Conservation (phyloP, 1,140 invertebrate species). For the Achatina immaculata region DNA sequence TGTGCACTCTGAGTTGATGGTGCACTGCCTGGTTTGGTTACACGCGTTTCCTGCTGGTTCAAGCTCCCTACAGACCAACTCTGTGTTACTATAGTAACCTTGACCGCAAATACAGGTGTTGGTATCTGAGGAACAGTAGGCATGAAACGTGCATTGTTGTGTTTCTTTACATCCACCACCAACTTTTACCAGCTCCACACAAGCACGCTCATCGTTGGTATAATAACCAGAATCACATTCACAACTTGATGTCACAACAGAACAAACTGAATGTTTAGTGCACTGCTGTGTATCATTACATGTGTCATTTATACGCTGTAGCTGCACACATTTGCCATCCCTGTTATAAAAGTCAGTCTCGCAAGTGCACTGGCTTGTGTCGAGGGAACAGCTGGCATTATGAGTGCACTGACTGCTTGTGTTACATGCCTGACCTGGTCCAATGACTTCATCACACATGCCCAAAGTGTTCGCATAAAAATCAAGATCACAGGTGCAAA, state of each 20-base stretch:
- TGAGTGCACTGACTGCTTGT: slow-evolving; percentile 34
- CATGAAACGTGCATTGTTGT: slow-evolving; percentile 40
- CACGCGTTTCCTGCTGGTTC: slow-evolving; percentile 19
- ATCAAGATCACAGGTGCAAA: slow-evolving; percentile 34
- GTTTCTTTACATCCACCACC: slow-evolving; percentile 16
- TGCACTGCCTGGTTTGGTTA: slow-evolving; percentile 32
- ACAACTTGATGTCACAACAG: slow-evolving; percentile 19
- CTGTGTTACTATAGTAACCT: slow-evolving; percentile 28
- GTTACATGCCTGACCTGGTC: slow-evolving; percentile 19
- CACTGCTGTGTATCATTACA: slow-evolving; percentile 17
- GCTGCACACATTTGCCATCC: slow-evolving; percentile 9
- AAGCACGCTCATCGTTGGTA: slow-evolving; percentile 23
- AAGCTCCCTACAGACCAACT: slow-evolving; percentile 3
- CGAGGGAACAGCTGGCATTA: slow-evolving; percentile 29
- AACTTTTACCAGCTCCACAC: slow-evolving; percentile 21
- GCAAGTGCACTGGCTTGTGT: slow-evolving; percentile 22
- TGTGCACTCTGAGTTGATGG: slow-evolving; percentile 36
- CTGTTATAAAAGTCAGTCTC: slow-evolving; percentile 17
- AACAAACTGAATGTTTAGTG: slow-evolving; percentile 24
- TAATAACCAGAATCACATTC: slow-evolving; percentile 26
- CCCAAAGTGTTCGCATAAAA: slow-evolving; percentile 28
- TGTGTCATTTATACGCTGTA: not conserved
- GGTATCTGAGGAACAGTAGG: slow-evolving; percentile 17
- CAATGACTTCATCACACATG: not conserved
- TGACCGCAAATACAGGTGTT: slow-evolving; percentile 14